Percentiles rank a stretch among this genome's conserved stretches.
Conservation (phyloP, 2,113 vertebrate species). For the Centrocercus urophasianus region DNA sequence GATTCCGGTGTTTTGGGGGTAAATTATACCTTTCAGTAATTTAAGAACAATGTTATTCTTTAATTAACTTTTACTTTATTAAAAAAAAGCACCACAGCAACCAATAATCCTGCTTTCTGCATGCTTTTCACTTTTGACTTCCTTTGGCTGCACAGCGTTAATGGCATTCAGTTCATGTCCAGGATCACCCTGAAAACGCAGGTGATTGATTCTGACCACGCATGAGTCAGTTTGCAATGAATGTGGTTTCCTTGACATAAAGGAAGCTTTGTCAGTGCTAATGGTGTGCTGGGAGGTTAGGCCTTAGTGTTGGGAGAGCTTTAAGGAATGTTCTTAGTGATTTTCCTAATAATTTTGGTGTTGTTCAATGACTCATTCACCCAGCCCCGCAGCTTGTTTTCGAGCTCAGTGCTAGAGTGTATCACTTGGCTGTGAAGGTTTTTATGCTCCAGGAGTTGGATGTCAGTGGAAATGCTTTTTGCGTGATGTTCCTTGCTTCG, state of each 20-base stretch:
- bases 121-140: not conserved
- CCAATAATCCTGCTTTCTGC: not conserved
- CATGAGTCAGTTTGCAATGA: not conserved
- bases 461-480: slow-evolving; percentile 4
- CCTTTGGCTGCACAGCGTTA: not conserved
- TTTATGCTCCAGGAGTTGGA: not conserved
- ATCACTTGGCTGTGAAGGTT: not conserved
- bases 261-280: not conserved
- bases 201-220: not conserved
- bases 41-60: slow-evolving; percentile 38
- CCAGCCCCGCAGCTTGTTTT: not conserved
- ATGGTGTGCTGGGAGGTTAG: not conserved
- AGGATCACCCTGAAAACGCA: slow-evolving; percentile 22
- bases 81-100: not conserved
- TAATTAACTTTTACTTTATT: slow-evolving; percentile 1
- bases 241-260: not conserved
- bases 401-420: not conserved
- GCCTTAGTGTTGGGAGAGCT: not conserved
- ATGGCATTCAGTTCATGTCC: not conserved
- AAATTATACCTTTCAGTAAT: slow-evolving; percentile 38
- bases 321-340: not conserved
- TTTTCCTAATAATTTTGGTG: slow-evolving; percentile 17
- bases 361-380: not conserved
- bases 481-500: not conserved
- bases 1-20: slow-evolving; percentile 69